Evolutionary conservation across 2,113 vertebrate genomes (phyloP).

Genomic region (Tyrannus savana): DNA sequence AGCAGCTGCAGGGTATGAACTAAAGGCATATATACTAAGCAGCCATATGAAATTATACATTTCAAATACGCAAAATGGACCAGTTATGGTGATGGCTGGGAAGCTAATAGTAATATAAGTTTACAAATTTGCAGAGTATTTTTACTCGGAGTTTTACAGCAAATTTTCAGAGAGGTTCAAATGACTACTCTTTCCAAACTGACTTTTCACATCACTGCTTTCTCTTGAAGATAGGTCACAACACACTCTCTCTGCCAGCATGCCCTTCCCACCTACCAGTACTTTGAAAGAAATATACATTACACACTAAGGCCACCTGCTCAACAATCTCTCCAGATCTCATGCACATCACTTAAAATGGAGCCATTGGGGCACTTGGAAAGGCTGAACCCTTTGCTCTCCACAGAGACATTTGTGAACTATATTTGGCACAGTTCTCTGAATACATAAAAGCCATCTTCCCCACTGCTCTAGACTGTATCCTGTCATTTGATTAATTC

Average conservation of each 20-base stretch:
- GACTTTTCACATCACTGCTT: not conserved
- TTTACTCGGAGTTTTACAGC: not conserved
- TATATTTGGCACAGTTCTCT: not conserved
- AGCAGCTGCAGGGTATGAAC: not conserved
- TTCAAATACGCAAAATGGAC: not conserved
- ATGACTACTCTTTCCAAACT: not conserved
- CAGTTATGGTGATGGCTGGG: not conserved
- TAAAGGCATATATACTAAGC: not conserved
- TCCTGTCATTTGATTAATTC: slow-evolving; percentile 3
- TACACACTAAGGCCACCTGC: not conserved
- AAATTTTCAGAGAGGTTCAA: not conserved
- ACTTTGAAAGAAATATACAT: not conserved
- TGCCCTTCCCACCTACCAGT: not conserved
- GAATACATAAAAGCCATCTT: not conserved
- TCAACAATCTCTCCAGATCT: not conserved
- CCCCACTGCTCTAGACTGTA: not conserved
- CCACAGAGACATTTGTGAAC: not conserved
- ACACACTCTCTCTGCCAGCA: not conserved
- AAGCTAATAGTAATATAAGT: not conserved
- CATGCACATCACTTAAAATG: not conserved
- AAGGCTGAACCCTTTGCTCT: not conserved
- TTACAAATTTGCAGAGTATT: not conserved
- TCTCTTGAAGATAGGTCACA: not conserved
- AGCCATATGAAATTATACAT: not conserved
- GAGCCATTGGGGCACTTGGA: not conserved